These are phyloP conservation scores for Momotus momota DNA, from an alignment of 2,797 vertebrate genomes.

Conservation along the genomic window DNA sequence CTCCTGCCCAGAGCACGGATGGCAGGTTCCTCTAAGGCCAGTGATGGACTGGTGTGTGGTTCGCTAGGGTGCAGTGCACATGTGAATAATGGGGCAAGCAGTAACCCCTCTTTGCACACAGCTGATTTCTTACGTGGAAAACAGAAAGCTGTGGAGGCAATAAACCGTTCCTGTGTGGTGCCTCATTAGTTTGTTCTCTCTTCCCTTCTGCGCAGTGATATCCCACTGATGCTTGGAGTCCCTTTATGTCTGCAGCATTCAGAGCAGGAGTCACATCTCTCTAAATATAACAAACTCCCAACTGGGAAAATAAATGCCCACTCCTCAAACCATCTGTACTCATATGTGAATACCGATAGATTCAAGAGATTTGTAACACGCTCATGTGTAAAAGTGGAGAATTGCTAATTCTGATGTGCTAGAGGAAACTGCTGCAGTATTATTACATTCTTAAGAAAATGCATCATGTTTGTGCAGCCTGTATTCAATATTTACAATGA, in stretches of 20 bases:
- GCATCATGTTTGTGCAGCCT: background rate
- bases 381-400: background rate
- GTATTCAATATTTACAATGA: slow-evolving; percentile 2
- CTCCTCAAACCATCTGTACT: background rate
- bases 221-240: background rate
- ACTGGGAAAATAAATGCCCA: background rate
- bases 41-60: rapidly evolving
- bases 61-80: background rate
- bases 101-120: background rate
- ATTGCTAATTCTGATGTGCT: background rate
- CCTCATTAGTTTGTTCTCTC: background rate
- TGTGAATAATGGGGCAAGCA: rapidly evolving
- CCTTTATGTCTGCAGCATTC: background rate
- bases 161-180: background rate
- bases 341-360: background rate
- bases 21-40: rapidly evolving
- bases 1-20: background rate
- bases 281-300: background rate
- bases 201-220: background rate
- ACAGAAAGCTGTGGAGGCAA: background rate
- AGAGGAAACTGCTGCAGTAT: background rate
- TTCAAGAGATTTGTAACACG: background rate
- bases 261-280: background rate
- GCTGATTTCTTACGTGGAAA: background rate
- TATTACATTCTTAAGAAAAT: background rate